Conservation (phyloP, 1,140 invertebrate genomes). For the Hormaphis cornu region DNA sequence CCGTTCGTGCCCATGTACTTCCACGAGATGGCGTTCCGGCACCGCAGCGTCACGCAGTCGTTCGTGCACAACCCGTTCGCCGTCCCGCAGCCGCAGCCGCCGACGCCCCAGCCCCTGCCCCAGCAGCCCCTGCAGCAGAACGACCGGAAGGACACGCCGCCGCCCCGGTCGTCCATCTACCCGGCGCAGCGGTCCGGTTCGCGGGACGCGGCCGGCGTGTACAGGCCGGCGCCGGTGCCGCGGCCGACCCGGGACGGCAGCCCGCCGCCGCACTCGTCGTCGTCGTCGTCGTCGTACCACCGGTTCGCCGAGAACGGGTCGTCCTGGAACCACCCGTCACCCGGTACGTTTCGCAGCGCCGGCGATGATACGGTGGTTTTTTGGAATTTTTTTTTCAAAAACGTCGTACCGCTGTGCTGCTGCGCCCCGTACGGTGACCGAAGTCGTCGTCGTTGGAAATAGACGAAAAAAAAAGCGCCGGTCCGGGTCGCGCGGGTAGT, state of each 20-base stretch:
- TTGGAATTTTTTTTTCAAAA: too few relatives aligned
- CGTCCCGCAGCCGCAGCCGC: conserved; percentile 49
- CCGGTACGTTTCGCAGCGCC: conserved; percentile 39
- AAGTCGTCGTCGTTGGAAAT: too few relatives aligned
- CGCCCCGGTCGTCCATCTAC: conserved; percentile 1
- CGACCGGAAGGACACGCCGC: conserved; percentile 3
- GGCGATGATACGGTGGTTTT: too few relatives aligned
- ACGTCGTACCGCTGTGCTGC: too few relatives aligned
- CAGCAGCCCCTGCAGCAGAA: neutral
- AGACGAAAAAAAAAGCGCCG: too few relatives aligned
- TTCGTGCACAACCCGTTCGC: conserved; percentile 1
- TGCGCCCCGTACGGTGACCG: too few relatives aligned
- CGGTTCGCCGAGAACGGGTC: conserved; percentile 50
- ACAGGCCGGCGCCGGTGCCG: conserved; percentile 38
- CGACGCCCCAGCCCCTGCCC: neutral
- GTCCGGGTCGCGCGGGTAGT: too few relatives aligned
- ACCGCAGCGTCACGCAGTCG: conserved; percentile 36
- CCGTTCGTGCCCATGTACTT: conserved; percentile 62
- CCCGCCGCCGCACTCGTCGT: conserved; percentile 10
- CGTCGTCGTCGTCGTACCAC: neutral
- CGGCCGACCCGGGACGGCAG: conserved; percentile 37
- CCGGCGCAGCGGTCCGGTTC: conserved; percentile 34
- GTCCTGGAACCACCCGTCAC: conserved; percentile 44
- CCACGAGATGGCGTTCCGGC: conserved; percentile 48
- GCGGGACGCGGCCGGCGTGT: conserved; percentile 5